Conservation (phyloP, 2,797 vertebrate genomes). For the Rallus crepitans region DNA sequence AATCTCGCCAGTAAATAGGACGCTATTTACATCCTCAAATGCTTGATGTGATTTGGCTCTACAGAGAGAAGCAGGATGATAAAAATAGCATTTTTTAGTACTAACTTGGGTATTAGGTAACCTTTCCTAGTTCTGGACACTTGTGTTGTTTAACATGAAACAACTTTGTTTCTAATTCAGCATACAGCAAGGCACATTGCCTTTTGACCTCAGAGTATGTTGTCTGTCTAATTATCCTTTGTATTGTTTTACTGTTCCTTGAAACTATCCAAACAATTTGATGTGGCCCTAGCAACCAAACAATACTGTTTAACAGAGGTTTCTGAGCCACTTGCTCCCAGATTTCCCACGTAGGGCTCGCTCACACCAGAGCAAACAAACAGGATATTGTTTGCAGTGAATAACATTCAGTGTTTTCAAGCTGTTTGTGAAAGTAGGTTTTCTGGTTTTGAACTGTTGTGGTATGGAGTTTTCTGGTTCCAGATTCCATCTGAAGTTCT, state of each 20-base stretch:
- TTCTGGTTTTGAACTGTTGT: conserved; percentile 52
- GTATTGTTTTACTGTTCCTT: conserved; percentile 64
- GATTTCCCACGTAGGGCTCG: conserved; percentile 55
- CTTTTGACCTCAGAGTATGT: conserved; percentile 20
- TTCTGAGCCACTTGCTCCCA: conserved; percentile 54
- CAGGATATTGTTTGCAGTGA: conserved; percentile 74
- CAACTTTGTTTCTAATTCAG: not conserved
- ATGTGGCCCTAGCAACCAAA: conserved; percentile 64
- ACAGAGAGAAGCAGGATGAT: not conserved
- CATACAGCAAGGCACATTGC: not conserved
- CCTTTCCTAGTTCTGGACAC: not conserved
- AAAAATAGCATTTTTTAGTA: not conserved
- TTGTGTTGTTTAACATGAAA: not conserved
- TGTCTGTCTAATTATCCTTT: conserved; percentile 46
- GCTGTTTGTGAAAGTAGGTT: conserved; percentile 13
- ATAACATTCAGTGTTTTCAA: conserved; percentile 61
- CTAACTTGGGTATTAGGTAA: not conserved
- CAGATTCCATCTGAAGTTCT: conserved; percentile 12
- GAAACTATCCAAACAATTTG: conserved; percentile 62
- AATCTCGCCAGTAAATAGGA: not conserved
- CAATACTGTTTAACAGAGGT: conserved; percentile 59
- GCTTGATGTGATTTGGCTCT: not conserved
- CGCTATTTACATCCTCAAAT: not conserved
- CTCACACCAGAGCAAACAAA: conserved; percentile 64
- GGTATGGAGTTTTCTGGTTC: not conserved